Conservation (phyloP, 2,888 invertebrate species). For the Lasius fuliginosus region DNA sequence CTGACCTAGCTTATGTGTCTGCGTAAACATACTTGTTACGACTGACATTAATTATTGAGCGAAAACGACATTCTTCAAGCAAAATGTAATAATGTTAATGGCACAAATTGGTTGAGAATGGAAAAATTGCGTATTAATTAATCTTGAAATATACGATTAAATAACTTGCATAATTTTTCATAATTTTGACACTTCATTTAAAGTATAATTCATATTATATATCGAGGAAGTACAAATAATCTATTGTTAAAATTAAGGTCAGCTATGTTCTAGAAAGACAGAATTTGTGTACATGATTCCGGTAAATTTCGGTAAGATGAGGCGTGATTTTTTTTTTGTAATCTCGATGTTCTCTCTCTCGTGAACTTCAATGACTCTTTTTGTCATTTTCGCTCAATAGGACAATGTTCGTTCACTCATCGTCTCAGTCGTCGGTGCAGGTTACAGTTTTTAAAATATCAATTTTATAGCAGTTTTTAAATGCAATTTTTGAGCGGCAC, state of each 20-base stretch:
- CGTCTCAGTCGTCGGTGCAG: not conserved
- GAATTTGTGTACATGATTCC: not conserved
- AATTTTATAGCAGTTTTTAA: not conserved
- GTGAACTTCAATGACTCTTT: conserved; percentile 7
- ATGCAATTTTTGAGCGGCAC: conserved; percentile 33
- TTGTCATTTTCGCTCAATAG: conserved; percentile 11
- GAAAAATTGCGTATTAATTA: not conserved
- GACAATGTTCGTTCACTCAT: conserved; percentile 12
- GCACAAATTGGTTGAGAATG: conserved; percentile 15
- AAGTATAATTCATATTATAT: not conserved
- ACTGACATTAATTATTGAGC: not conserved
- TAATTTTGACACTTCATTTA: not conserved
- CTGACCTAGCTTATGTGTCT: conserved; percentile 49
- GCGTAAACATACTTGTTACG: conserved; percentile 49
- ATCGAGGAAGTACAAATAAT: not conserved
- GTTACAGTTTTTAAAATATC: conserved; percentile 35
- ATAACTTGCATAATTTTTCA: not conserved
- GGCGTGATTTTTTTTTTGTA: not conserved
- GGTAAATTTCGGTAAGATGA: not conserved
- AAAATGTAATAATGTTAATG: not conserved
- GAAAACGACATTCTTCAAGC: not conserved
- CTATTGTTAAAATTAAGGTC: conserved; percentile 4
- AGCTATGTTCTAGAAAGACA: not conserved
- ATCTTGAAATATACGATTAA: not conserved
- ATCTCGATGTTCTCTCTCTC: not conserved